Evolutionary conservation across 2,797 vertebrate genomes (phyloP), one percentile per base, ranked within the genome.

Genomic region (Dicrostonyx torquatus): DNA sequence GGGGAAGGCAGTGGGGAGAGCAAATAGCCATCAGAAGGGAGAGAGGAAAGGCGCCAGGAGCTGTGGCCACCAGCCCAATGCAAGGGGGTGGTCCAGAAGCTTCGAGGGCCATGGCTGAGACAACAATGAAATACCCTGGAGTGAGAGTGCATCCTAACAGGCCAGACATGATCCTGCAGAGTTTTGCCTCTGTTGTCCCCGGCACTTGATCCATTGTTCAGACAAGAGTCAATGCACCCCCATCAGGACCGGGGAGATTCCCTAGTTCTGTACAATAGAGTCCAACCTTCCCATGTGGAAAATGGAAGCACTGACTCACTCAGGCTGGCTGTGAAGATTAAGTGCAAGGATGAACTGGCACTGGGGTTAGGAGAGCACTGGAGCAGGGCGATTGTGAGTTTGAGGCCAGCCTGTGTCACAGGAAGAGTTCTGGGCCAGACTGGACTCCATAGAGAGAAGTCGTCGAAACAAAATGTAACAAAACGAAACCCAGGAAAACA

Each of bases 11-110:
- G 58, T 15, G 55, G 24, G 53, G 34, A 62, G 62, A 89, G 78
- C 17, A 31, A 53, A 75, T 2, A 66, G 77, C n/a, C 40, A 6
- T 40, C 5, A 2, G 2, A 34, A 3, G 34, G 0, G 22, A 85
- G 83, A 34, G 37, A 84, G 91, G 85, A 40, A n/a, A 2, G 15
- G 34, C 79, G n/a, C 26, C 18, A 14, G 58, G 15, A 70, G 18
- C 62, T 3, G 1, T 31, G 18, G 58, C 34, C 50, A 72, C 29
- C 37, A 60, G 87, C 12, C 24, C 73, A 24, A 58, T 9, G n/a
- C 24, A 17, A 5, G 4, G 50, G n/a, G 50, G 70, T 55, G 64
- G 60, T 79, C 26, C 34, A 70, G 58, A 90, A 76, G 58, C 1
- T 84, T 11, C 34, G 6, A 50, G 68, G 50, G 34, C 70, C 4